Evolutionary conservation across 2,888 invertebrate species (phyloP).

Genomic region (Clanis bilineata): DNA sequence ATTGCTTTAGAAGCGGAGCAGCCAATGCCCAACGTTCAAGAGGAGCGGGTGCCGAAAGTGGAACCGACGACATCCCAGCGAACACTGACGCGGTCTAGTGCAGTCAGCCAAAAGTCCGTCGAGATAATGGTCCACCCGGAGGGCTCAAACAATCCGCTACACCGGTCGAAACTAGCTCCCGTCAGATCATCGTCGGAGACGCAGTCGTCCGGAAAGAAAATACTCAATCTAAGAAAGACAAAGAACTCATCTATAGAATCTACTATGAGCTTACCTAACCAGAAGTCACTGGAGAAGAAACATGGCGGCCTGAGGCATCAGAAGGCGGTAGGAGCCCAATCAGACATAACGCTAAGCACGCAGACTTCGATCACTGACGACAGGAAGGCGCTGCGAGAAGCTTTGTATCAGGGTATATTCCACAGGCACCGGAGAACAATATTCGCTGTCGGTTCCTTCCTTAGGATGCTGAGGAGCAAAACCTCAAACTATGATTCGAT

Average conservation of each 20-base stretch:
- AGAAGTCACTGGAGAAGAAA: constrained; percentile 78
- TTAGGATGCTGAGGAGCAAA: constrained; percentile 88
- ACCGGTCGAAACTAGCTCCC: constrained; percentile 74
- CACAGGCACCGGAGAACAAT: constrained; percentile 89
- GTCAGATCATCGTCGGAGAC: constrained; percentile 74
- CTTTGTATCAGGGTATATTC: constrained; percentile 89
- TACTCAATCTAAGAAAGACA: constrained; percentile 71
- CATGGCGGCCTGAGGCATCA: constrained; percentile 83
- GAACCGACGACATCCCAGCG: constrained; percentile 70
- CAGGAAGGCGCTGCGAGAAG: constrained; percentile 87
- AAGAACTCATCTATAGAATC: constrained; percentile 80
- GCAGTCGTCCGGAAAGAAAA: constrained; percentile 70
- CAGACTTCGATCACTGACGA: constrained; percentile 80
- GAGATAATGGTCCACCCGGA: constrained; percentile 80
- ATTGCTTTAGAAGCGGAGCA: constrained; percentile 74
- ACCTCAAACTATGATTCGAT: constrained; percentile 90
- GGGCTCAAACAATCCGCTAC: constrained; percentile 69
- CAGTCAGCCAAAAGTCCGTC: constrained; percentile 83
- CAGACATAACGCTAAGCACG: constrained; percentile 79
- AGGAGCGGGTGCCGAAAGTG: constrained; percentile 60
- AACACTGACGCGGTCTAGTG: constrained; percentile 83
- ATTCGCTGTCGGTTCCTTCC: constrained; percentile 88
- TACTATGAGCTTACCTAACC: constrained; percentile 78
- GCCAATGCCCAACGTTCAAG: constrained; percentile 59
- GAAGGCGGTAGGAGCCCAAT: constrained; percentile 83